Evolutionary conservation across 2,113 vertebrate species (phyloP).

Genomic region (Varanus komodoensis): DNA sequence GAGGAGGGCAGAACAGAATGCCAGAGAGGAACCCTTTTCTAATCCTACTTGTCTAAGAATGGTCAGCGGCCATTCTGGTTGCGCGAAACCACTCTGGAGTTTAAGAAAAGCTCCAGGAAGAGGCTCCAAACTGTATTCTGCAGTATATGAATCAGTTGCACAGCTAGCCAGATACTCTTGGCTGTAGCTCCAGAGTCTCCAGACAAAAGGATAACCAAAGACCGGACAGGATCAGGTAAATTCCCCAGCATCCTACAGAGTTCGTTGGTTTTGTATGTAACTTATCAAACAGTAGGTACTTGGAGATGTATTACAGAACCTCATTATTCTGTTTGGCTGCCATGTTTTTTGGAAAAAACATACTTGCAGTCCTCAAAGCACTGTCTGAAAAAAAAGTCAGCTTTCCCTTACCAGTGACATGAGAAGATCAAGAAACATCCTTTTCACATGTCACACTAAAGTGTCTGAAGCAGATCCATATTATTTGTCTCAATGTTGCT

Average conservation of each 20-base stretch:
- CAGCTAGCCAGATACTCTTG: background rate
- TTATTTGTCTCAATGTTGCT: background rate
- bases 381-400: background rate
- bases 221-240: background rate
- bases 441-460: background rate
- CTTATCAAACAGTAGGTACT: background rate
- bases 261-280: background rate
- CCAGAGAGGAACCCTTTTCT: background rate
- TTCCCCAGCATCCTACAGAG: background rate
- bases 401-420: background rate
- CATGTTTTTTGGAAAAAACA: background rate
- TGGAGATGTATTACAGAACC: slow-evolving; percentile 6
- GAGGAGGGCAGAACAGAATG: background rate
- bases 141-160: background rate
- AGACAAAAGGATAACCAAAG: background rate
- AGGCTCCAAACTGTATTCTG: background rate
- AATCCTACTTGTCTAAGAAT: background rate
- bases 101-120: background rate
- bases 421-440: background rate
- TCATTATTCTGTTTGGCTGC: background rate
- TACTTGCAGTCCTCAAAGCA: slow-evolving; percentile 1
- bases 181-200: background rate
- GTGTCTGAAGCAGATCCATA: background rate
- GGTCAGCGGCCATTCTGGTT: background rate
- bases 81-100: background rate